Evolutionary conservation across 2,113 vertebrate genomes (phyloP), one percentile per base, ranked within the genome.

Genomic region (Sisor rabdophorus): DNA sequence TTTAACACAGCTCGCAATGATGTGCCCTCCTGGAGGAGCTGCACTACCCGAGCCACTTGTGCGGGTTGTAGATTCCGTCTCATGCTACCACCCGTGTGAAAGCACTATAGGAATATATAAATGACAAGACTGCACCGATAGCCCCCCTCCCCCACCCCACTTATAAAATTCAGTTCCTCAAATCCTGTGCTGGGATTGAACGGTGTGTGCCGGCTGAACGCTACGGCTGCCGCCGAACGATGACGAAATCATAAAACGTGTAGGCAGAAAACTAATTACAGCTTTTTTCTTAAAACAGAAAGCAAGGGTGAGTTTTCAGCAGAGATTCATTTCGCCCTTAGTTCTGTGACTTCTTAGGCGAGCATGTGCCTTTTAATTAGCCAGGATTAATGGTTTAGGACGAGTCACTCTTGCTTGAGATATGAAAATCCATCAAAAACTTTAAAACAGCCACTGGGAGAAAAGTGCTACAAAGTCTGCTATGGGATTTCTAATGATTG

Each of bases 251-350:
- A 83, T 85, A 67, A 83, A 84, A 85, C 77, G 79, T 78, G 83
- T 84, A 64, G 81, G 80, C 76, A 67, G 81, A 84, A 89, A 90
- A 89, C 85, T 89, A 90, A 90, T 91, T 91, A 90, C 75, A 65
- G 79, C 28, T 77, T 80, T 84, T 85, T 90, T 87, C n/a, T 36
- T 8, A 44, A 82, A 84, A 87, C 76, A 81, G 87, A 87, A 88
- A 88, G 60, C 80, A 71, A n/a, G 75, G 84, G 67, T 84, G 83
- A 81, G 81, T 83, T 81, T 85, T 69, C 65, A 69, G 11, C 47
- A 69, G 84, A 77, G 73, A 48, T 79, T 86, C 80, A 75, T 83
- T 80, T 84, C 63, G 70, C 76, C 67, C 65, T 60, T 55, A 60
- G 67, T 81, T 77, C 73, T 65, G 73, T 40, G 55, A 70, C 73